phyloP scores from a whole-genome alignment of 2,888 invertebrate genomes.

The Harpagoxenus sublaevis region DNA sequence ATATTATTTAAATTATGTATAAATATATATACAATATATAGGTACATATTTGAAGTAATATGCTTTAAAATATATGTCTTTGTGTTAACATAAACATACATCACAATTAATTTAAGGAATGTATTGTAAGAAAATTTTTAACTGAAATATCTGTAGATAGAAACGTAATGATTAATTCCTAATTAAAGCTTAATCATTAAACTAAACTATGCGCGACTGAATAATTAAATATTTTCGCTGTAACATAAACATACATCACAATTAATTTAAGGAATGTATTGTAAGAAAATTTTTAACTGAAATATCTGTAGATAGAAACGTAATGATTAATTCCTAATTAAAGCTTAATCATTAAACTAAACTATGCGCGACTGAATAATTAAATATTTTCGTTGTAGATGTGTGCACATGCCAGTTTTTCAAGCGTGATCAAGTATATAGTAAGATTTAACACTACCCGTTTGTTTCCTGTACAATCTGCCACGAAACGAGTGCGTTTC shows the following conservation, averaged over 20 bases:
- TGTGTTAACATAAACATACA: background rate
- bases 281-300: background rate
- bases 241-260: too few species aligned
- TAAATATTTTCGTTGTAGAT: background rate
- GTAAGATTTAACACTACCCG: background rate
- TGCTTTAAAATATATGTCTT: background rate
- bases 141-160: too few species aligned
- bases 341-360: slow-evolving; percentile 1
- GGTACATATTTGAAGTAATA: background rate
- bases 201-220: too few species aligned
- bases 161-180: too few species aligned
- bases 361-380: background rate
- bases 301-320: slow-evolving; percentile 1
- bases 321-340: background rate
- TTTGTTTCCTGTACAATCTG: background rate
- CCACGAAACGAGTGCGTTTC: background rate
- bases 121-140: slow-evolving; percentile 32
- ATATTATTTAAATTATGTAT: too few species aligned
- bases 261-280: too few species aligned
- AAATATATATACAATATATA: too few species aligned
- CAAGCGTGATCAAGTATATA: background rate
- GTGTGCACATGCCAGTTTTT: background rate
- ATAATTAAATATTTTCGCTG: too few species aligned
- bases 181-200: too few species aligned
- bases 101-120: slow-evolving; percentile 40